Evolutionary conservation across 1,140 invertebrate genomes (phyloP), one percentile per base, ranked within the genome.

Genomic region (Homarus americanus): DNA sequence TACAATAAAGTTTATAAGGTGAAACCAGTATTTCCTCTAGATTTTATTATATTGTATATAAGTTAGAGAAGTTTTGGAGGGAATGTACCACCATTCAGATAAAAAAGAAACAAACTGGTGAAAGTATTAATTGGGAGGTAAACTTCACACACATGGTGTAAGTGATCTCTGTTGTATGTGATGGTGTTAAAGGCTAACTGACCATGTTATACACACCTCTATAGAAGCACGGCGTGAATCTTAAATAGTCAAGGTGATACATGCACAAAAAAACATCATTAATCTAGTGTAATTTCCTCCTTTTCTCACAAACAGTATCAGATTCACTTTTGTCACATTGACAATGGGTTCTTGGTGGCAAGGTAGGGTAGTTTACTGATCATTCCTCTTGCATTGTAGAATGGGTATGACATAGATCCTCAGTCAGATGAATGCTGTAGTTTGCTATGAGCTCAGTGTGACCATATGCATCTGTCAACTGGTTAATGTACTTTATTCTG

Each of bases 81-180:
- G 76, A 49, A 79, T 12, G 24, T 58, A 28, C 40, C 76, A 44
- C 76, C 44, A 49, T 79, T 79, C 44, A 44, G 40, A 49, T 7
- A 44, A n/a, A n/a, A 79, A 12, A 32, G 76, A 79, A 44, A 3
- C 28, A 40, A 63, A 73, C 83, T 85, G 69, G 83, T 85, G 66
- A 85, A 85, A 85, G 83, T 85, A 85, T 85, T 85, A 85, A 85
- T 72, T 75, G 83, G 69, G 83, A 85, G 83, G 66, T 85, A 41
- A 34, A 75, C 28, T 82, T 79, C 63, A 82, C 79, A 36, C 28
- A 53, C 20, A 24, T 32, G 66, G 44, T 85, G 66, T 73, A 36
- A 44, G 69, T 85, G 83, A 85, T 73, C 69, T 85, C 83, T 72
- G 24, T 82, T 66, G 36, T 34, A 66, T 87, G 84, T 87, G 84